phyloP scores from a whole-genome alignment of 2,888 invertebrate species.

The Pelosia muscerda region DNA sequence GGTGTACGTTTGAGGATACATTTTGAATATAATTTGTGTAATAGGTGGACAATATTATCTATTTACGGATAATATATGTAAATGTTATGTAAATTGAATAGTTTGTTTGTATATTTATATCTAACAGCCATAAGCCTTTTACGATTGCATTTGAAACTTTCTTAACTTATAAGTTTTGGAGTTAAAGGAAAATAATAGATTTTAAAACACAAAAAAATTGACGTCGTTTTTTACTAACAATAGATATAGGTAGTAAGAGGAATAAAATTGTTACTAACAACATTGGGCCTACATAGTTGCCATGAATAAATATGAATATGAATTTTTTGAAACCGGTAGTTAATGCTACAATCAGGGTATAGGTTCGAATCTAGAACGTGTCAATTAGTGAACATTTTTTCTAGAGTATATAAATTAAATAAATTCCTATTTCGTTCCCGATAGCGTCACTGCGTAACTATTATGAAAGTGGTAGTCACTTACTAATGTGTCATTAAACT shows the following conservation, averaged over 20 bases:
- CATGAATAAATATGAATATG: too few relatives aligned
- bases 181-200: not conserved
- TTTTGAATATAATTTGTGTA: not conserved
- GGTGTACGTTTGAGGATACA: slow-evolving; percentile 1
- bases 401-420: not conserved
- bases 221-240: too few relatives aligned
- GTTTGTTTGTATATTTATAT: not conserved
- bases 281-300: too few relatives aligned
- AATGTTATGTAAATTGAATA: not conserved
- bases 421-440: not conserved
- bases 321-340: not conserved
- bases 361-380: not conserved
- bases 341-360: not conserved
- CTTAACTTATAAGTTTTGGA: not conserved
- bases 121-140: not conserved
- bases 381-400: not conserved
- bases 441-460: not conserved
- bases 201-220: too few relatives aligned
- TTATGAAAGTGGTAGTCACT: not conserved
- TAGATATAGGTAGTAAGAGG: too few relatives aligned
- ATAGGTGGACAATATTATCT: not conserved
- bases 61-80: not conserved
- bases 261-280: too few relatives aligned
- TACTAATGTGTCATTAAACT: not conserved
- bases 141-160: not conserved